Percentiles rank a stretch among this genome's conserved stretches.
phyloP scores from a whole-genome alignment of 1,140 invertebrate species.

The Melipona quadrifasciata region DNA sequence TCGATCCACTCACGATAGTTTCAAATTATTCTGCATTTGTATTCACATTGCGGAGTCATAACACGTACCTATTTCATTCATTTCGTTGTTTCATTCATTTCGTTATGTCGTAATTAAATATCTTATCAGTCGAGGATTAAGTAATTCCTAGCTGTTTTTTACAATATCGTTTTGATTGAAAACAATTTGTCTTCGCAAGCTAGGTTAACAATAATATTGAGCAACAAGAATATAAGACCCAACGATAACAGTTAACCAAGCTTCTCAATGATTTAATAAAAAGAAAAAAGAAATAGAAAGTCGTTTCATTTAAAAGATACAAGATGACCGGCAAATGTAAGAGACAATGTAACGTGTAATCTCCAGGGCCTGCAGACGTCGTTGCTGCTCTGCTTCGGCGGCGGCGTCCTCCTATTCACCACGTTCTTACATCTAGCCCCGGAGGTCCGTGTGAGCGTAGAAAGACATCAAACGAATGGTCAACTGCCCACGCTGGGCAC shows the following conservation, averaged over 20 bases:
- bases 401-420: slow-evolving; percentile 90
- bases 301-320: too few species aligned
- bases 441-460: slow-evolving; percentile 85
- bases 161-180: neutral
- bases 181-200: neutral
- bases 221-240: neutral
- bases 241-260: neutral
- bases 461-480: slow-evolving; percentile 74
- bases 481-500: slow-evolving; percentile 76
- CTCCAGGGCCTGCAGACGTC: slow-evolving; percentile 82
- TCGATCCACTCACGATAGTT: neutral
- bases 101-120: too few species aligned
- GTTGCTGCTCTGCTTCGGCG: slow-evolving; percentile 88
- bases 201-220: neutral
- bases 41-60: neutral
- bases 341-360: slow-evolving; percentile 28
- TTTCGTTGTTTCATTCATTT: neutral
- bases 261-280: neutral
- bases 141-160: neutral
- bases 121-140: neutral
- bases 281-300: neutral
- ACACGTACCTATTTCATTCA: neutral
- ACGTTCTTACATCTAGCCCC: slow-evolving; percentile 90
- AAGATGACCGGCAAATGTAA: neutral
- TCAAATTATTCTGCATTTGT: neutral